Evolutionary conservation across 2,113 vertebrate genomes (phyloP), one percentile per base, ranked within the genome.

Genomic region (Arenaria interpres): DNA sequence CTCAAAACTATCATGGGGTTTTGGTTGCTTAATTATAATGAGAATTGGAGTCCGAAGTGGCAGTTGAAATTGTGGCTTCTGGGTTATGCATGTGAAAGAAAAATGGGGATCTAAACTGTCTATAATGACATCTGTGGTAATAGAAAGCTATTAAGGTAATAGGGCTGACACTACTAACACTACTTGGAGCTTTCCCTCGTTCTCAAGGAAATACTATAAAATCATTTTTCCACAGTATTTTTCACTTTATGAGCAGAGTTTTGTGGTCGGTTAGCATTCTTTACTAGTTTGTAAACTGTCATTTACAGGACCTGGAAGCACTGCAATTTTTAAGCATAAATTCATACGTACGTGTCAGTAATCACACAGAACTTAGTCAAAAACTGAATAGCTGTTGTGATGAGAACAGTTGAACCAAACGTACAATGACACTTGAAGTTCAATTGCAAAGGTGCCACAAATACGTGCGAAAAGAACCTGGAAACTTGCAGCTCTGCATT

Each of bases 201-300:
- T 76, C 10, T 67, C 37, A 20, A 16, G 15, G 14, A 51, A 23
- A 4, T 75, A 17, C 23, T 53, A 33, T 19, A 35, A 59, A 75
- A 21, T 32, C 0, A 1, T 32, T 81, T 73, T 71, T 33, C 28
- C 11, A 12, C 6, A 1, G 8, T 41, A 1, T 23, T 35, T 72
- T 48, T 67, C 28, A 17, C 46, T 68, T 81, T 8, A 72, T 21
- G 62, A 87, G 46, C 7, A 45, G 33, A 21, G 7, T 33, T 63
- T 30, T 72, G 23, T 67, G n/a, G n/a, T 32, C 60, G 21, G 8
- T 56, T 66, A 16, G 18, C 21, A 6, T 77, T 81, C 48, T 57
- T 66, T 53, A 17, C 35, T 48, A 14, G 21, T 60, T 68, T 84
- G n/a, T 63, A 56, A 20, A 18, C 57, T 37, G 4, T 35, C 6